Evolutionary conservation across 2,113 vertebrate species (phyloP), one percentile per base, ranked within the genome.

Genomic region (Rynchops niger): DNA sequence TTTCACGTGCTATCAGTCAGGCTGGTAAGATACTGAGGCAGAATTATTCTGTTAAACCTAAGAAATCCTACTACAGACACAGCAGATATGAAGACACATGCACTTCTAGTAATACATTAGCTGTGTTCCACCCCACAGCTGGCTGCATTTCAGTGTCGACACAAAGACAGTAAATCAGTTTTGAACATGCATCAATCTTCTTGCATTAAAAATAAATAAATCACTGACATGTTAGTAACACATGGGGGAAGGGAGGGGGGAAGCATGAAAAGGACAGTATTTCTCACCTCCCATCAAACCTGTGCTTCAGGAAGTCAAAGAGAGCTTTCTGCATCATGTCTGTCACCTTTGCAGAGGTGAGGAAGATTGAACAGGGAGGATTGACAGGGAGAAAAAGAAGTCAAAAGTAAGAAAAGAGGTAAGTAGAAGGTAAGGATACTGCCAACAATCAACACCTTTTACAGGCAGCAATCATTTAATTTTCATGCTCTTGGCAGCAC

Each of bases 261-360:
- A 91, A 74, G 97, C 93, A 97, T 14, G 93, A 90, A 97, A 97
- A 96, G 72, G 95, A 97, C 95, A 96, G 77, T 61, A 63, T 92
- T 91, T 94, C 99, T 99, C 98, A 99, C 99, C 99, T 99, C 97
- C 99, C 99, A 95, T 99, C 99, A 98, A 99, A 99, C 98, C 99
- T 99, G 99, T 99, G 99, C 98, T 99, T 99, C 98, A 99, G 98
- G 98, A 99, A 99, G 98, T 99, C 99, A 98, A 99, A 99, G 95
- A 99, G 98, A 56, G 99, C 99, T 99, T 99, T 99, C 99, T 99
- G 99, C 99, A 99, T 99, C 99, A 99, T 99, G 97, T 99, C 99
- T 95, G 99, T 99, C 98, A 99, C 99, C 99, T 99, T 98, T 67
- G 49, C 92, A 98, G 87, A 96, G 96, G 97, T 96, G 96, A 97